These are phyloP conservation scores for Forbesichthys agassizii DNA, from an alignment of 2,113 vertebrate genomes.

Conservation along the genomic window DNA sequence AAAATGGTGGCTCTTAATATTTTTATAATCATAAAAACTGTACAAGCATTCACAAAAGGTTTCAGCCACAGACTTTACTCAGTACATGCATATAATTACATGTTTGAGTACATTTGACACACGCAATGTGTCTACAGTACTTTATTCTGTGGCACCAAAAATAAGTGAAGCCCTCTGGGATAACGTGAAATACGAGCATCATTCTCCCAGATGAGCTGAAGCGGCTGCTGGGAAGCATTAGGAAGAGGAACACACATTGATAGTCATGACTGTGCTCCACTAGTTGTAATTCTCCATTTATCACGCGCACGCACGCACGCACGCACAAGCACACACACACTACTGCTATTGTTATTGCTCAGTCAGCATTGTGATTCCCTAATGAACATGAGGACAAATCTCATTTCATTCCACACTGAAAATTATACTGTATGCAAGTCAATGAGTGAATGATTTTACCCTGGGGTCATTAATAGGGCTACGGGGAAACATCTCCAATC, in stretches of 20 bases:
- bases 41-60: no score
- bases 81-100: no score
- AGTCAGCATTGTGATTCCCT: neutral
- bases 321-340: neutral
- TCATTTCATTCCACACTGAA: neutral
- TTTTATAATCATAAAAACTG: neutral
- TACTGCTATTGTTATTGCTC: neutral
- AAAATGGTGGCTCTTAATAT: neutral
- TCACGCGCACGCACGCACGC: neutral
- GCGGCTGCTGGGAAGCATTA: neutral
- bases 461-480: slow-evolving; percentile 1
- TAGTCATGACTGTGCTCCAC: neutral
- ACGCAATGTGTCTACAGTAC: no score
- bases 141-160: no score
- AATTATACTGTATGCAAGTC: neutral
- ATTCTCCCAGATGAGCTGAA: neutral
- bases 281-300: neutral
- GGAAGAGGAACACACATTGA: neutral
- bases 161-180: no score
- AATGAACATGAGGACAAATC: neutral
- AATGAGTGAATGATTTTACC: slow-evolving; percentile 7
- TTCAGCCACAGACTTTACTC: no score
- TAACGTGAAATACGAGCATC: neutral
- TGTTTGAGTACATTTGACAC: no score
- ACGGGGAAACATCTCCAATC: neutral